These are phyloP conservation scores for Harmothoe impar DNA, from an alignment of 2,888 invertebrate species.

Conservation along the genomic window DNA sequence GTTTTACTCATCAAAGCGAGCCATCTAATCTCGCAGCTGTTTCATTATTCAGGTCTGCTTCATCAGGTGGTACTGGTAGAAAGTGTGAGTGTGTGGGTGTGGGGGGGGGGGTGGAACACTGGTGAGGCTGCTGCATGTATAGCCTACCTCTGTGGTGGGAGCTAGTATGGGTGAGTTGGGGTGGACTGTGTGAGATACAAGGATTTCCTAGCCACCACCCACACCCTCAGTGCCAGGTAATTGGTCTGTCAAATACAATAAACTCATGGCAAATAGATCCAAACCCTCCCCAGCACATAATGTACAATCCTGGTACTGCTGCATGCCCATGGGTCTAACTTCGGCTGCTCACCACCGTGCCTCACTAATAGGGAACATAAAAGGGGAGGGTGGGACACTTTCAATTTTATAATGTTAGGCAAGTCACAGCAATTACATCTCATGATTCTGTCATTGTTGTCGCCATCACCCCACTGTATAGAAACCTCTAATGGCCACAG, in stretches of 20 bases:
- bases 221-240: neutral
- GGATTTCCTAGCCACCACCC: too few species aligned
- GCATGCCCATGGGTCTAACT: neutral
- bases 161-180: too few species aligned
- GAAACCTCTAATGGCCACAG: neutral
- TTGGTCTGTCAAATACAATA: constrained; percentile 57
- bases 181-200: too few species aligned
- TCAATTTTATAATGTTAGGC: neutral
- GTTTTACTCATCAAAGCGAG: neutral
- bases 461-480: neutral
- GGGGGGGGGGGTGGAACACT: too few species aligned
- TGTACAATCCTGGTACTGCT: neutral
- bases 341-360: too few species aligned
- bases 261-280: neutral
- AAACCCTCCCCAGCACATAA: neutral
- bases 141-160: too few species aligned
- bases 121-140: too few species aligned
- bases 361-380: too few species aligned
- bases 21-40: neutral
- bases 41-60: neutral
- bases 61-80: neutral
- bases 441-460: neutral
- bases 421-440: neutral
- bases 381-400: neutral
- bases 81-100: too few species aligned